Base-by-base conservation (phyloP, 2,888 invertebrate genomes). In the Hyposoter didymator region DNA sequence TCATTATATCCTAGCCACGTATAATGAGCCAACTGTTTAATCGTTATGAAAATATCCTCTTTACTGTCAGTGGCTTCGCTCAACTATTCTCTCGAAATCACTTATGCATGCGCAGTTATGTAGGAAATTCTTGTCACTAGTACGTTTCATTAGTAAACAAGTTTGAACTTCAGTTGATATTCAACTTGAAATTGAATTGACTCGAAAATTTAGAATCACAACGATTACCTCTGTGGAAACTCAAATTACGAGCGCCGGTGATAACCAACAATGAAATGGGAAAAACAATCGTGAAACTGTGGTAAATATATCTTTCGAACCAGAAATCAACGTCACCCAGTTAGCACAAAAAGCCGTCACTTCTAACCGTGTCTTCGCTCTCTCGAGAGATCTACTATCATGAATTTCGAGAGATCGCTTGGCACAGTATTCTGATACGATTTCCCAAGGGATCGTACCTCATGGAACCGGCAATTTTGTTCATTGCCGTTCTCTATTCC, bases 351-450 rank as follows among this genome's bases (percentile, higher is more conserved):
- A 80, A 62, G 49, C 45, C 67, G 55, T 62, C 17, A 28, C 59
- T 62, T 45, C 69, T 28, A 32, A 49, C 55, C 47, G 74, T n/a
- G 67, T 74, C 62, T 59, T 59, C n/a, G n/a, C 14, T 45, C 75
- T 67, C 87, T 67, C 87, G 39, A 64, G 87, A 87, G 86, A 88
- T 88, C 80, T 82, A 84, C 87, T 85, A 81, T 55, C 69, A 52
- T 84, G 86, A 84, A 86, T 88, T 88, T 72, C 74, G 64, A 75
- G 80, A 69, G 86, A 82, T 87, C 85, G 85, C 84, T 86, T 88
- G 86, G 88, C 89, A 88, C 83, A 86, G 90, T 88, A 88, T 89
- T 88, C 89, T 78, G 89, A 90, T 90, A 88, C 89, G 89, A 90
- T 90, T 90, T 90, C 90, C 89, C 90, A 35, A 35, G 89, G 78